Conservation (phyloP, 2,888 invertebrate species). For the Hirtodrosophila duncani region DNA sequence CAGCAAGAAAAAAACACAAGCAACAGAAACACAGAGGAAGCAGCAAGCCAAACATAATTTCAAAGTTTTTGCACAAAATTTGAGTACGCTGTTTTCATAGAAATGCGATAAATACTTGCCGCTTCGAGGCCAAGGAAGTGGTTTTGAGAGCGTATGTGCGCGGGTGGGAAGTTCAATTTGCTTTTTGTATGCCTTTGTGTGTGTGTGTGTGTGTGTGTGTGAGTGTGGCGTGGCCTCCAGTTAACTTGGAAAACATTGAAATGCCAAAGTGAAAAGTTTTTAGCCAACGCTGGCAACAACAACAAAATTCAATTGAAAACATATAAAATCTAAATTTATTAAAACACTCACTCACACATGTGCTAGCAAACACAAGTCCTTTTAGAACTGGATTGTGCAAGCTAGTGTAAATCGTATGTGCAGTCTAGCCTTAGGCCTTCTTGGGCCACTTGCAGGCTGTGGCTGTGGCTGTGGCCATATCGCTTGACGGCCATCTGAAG, state of each 20-base stretch:
- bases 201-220: neutral
- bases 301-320: conserved; percentile 66
- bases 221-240: conserved; percentile 45
- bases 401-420: conserved; percentile 2
- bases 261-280: conserved; percentile 68
- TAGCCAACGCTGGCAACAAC: conserved; percentile 23
- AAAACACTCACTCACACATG: conserved; percentile 23
- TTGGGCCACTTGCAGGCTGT: too few species aligned
- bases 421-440: neutral
- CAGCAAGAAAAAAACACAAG: conserved; percentile 21
- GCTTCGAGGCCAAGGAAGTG: conserved; percentile 38
- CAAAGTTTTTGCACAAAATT: conserved; percentile 60
- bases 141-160: too few species aligned
- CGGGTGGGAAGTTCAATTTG: neutral
- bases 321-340: conserved; percentile 67
- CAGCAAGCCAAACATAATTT: conserved; percentile 61
- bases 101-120: conserved; percentile 69
- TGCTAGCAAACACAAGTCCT: neutral
- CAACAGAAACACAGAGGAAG: conserved; percentile 27
- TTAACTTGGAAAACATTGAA: conserved; percentile 70
- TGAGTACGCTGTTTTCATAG: conserved; percentile 71
- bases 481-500: too few species aligned
- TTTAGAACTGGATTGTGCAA: neutral
- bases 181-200: neutral
- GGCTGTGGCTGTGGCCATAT: too few species aligned